Evolutionary conservation across 1,140 invertebrate species (phyloP), one percentile per base, ranked within the genome.

Genomic region (Neodiprion lecontei): DNA sequence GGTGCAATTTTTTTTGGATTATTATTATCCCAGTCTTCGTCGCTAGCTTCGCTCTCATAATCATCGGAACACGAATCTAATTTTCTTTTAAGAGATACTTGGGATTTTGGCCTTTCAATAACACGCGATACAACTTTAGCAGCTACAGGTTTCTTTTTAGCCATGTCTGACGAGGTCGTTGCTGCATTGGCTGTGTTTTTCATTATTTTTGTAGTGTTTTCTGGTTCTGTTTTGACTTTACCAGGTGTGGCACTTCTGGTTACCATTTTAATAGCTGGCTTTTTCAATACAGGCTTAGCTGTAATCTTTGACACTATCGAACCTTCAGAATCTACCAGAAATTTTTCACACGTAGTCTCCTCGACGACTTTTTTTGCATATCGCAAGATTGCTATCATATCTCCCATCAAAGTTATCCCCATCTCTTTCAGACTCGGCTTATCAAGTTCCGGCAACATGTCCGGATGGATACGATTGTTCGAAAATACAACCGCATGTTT

Each of bases 361-460:
- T 90, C 91, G 68, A 92, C 90, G 10, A 93, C 92, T 78, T 90
- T 89, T 82, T 94, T 94, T 0, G 94, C 92, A 87, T 95, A 93
- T 79, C 93, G 91, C 1, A 95, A 81, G 75, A 95, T 95, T 5
- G 93, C 92, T 76, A 95, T 95, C 79, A 95, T 90, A 85, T 95
- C 94, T 4, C 94, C 94, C 88, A 95, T 92, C 9, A 93, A 85
- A 0, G 90, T 91, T 12, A 95, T 94, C 0, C 93, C 94, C 93
- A 95, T 94, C 77, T 94, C 93, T 79, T 90, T 91, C 2, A 95
- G 85, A 81, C 93, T 93, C 72, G 94, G 93, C 79, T 94, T 94
- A 67, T 91, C 93, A 10, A 95, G 84, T 78, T 95, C 94, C 9
- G 91, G 85, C 48, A 95, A 82, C 94, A 95, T 95, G 74, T 94